Conservation (phyloP, 2,888 invertebrate genomes). For the Leptinotarsa peninsularis region DNA sequence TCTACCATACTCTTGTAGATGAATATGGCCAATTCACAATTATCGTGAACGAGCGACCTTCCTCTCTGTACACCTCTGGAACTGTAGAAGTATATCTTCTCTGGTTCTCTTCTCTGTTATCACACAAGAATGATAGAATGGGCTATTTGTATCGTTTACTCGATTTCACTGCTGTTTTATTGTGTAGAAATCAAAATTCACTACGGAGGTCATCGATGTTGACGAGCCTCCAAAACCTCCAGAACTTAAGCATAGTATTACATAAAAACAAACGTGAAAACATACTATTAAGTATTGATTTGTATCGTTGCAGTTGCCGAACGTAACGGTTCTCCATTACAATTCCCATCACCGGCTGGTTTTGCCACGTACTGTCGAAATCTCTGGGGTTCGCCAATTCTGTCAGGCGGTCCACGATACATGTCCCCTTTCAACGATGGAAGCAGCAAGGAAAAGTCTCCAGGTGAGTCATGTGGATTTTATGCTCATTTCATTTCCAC, state of each 20-base stretch:
- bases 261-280: background rate
- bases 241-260: background rate
- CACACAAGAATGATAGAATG: too few relatives aligned
- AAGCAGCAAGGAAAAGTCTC: slow-evolving; percentile 56
- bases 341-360: slow-evolving; percentile 56
- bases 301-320: slow-evolving; percentile 46
- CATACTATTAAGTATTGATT: slow-evolving; percentile 19
- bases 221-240: background rate
- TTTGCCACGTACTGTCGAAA: slow-evolving; percentile 64
- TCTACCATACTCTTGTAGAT: too few relatives aligned
- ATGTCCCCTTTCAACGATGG: slow-evolving; percentile 56
- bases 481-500: background rate
- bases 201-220: background rate
- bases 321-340: slow-evolving; percentile 49
- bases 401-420: slow-evolving; percentile 59
- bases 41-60: too few relatives aligned
- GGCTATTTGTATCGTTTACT: too few relatives aligned
- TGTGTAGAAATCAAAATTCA: too few relatives aligned
- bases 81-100: too few relatives aligned
- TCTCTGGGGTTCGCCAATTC: slow-evolving; percentile 62
- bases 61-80: too few relatives aligned
- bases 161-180: too few relatives aligned
- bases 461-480: slow-evolving; percentile 50
- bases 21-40: too few relatives aligned
- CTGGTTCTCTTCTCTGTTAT: too few relatives aligned